Conservation (phyloP, 1,140 invertebrate genomes). For the Brachionus rotundiformis region DNA sequence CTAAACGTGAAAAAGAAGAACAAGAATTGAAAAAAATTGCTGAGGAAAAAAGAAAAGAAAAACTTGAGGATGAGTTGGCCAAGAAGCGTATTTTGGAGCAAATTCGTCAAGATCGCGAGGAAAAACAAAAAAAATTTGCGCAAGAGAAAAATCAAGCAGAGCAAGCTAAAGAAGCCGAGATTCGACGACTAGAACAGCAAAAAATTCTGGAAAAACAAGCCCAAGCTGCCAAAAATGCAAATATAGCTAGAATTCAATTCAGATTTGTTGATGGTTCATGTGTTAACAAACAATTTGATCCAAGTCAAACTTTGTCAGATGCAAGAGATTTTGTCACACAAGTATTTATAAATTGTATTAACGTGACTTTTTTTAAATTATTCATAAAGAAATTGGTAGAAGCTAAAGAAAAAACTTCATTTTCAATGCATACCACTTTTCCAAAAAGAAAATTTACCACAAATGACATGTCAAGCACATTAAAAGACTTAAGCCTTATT, state of each 20-base stretch:
- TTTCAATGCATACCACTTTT: slow-evolving; percentile 76
- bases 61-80: slow-evolving; percentile 71
- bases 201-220: slow-evolving; percentile 55
- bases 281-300: slow-evolving; percentile 70
- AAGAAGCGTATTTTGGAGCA: slow-evolving; percentile 72
- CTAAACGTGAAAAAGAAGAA: slow-evolving; percentile 73
- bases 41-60: slow-evolving; percentile 72
- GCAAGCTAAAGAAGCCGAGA: neutral
- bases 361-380: slow-evolving; percentile 4
- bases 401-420: slow-evolving; percentile 62
- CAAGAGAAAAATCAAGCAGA: slow-evolving; percentile 57
- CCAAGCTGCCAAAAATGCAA: slow-evolving; percentile 58
- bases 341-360: slow-evolving; percentile 55
- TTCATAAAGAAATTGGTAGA: slow-evolving; percentile 56
- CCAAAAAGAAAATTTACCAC: slow-evolving; percentile 74
- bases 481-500: slow-evolving; percentile 73
- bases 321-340: slow-evolving; percentile 69
- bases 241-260: slow-evolving; percentile 75
- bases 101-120: slow-evolving; percentile 73
- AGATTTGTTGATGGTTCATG: slow-evolving; percentile 76
- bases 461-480: slow-evolving; percentile 68
- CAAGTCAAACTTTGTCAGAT: slow-evolving; percentile 66
- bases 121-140: slow-evolving; percentile 56
- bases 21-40: slow-evolving; percentile 72
- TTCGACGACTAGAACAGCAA: slow-evolving; percentile 53